Percentiles rank a stretch among this genome's conserved stretches.
phyloP scores from a whole-genome alignment of 2,888 invertebrate genomes.

The Eupelmus urozonus region DNA sequence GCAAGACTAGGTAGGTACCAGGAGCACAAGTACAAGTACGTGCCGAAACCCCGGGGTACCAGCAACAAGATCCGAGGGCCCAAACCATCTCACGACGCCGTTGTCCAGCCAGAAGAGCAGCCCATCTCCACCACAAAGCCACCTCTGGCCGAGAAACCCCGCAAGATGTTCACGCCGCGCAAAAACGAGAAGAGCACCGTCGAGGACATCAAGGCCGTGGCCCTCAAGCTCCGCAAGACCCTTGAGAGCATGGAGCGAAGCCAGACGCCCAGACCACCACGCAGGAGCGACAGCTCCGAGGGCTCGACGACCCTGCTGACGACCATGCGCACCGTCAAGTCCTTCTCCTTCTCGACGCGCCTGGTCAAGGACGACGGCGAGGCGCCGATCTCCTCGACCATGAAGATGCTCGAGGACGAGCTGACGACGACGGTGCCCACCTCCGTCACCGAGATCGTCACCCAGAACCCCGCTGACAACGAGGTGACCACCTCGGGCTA shows the following conservation, averaged over 20 bases:
- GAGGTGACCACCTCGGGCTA: conserved; percentile 21
- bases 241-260: conserved; percentile 50
- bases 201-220: conserved; percentile 53
- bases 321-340: conserved; percentile 57
- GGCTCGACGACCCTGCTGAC: conserved; percentile 59
- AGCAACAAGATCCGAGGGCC: conserved; percentile 37
- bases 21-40: conserved; percentile 46
- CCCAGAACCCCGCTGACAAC: conserved; percentile 3
- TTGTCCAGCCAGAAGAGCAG: neutral
- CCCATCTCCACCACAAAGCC: conserved; percentile 24
- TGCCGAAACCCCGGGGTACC: conserved; percentile 19
- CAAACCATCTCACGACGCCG: conserved; percentile 37
- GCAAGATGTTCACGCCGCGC: conserved; percentile 33
- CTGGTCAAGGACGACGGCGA: conserved; percentile 57
- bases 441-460: conserved; percentile 27
- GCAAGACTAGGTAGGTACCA: conserved; percentile 38
- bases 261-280: conserved; percentile 38
- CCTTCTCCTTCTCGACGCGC: conserved; percentile 58
- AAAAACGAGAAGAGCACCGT: conserved; percentile 50
- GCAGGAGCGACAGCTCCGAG: conserved; percentile 59
- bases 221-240: conserved; percentile 55
- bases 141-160: conserved; percentile 23
- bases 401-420: conserved; percentile 43
- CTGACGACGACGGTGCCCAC: conserved; percentile 15
- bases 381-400: conserved; percentile 56